phyloP scores from a whole-genome alignment of 37 sponge, comb jelly and placozoan species.

The Beroe forskalii region DNA sequence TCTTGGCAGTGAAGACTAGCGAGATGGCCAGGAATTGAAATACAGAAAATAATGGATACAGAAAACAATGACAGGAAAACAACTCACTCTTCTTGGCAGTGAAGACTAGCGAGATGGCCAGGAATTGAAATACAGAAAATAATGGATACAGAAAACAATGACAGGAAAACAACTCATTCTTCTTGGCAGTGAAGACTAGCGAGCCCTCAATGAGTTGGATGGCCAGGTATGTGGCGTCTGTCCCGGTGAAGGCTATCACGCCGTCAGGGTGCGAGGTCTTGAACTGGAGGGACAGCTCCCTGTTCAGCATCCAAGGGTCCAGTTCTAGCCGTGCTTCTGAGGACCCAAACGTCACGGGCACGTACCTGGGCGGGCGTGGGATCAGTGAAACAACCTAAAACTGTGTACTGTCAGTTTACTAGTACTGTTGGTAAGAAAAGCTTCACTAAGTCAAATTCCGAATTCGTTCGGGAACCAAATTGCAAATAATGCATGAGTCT shows the following conservation, averaged over 20 bases:
- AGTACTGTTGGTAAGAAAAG: not conserved
- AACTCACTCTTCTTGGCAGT: not conserved
- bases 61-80: not conserved
- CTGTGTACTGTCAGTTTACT: not conserved
- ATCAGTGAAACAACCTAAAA: no score
- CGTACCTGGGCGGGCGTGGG: not conserved
- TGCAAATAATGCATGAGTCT: no score
- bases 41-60: no score
- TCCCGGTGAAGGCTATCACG: constrained; percentile 1
- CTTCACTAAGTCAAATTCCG: no score
- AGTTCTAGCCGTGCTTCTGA: not conserved
- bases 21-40: no score
- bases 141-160: not conserved
- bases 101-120: no score
- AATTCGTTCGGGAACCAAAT: no score
- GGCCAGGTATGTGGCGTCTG: not conserved
- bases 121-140: no score
- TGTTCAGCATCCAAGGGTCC: constrained; percentile 46
- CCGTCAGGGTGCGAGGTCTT: constrained; percentile 25
- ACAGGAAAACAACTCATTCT: not conserved
- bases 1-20: not conserved
- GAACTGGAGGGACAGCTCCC: constrained; percentile 37
- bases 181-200: constrained; percentile 15
- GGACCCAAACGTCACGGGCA: constrained; percentile 22
- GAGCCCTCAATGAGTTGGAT: not conserved